Evolutionary conservation across 2,797 vertebrate genomes (phyloP), one percentile per base, ranked within the genome.

Genomic region (Xenops minutus): DNA sequence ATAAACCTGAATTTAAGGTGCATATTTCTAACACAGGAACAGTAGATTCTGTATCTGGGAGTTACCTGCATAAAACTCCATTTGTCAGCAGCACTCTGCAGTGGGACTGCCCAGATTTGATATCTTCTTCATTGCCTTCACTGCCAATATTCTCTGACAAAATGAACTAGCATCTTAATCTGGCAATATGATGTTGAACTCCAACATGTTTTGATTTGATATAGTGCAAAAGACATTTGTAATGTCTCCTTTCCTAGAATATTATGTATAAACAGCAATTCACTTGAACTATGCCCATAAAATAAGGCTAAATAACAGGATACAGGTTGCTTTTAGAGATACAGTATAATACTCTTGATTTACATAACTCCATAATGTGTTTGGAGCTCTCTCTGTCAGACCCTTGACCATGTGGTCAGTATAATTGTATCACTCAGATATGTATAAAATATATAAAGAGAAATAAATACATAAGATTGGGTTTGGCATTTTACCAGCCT

Each of bases 401-500:
- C 10, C 24, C 3, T 3, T 39, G 24, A 52, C 13, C 21, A 52
- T 0, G 0, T 4, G 5, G 30, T 51, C 43, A 67, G 36, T 44
- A 44, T 10, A 34, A 66, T 27, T 69, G 24, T 66, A 22, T 63
- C 80, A 83, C 37, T 32, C 74, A 89, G 43, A 67, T 58, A 85
- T 15, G 32, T 76, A 29, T 14, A 73, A 55, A 88, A 62, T 6
- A n/a, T 0, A 0, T 46, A 32, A 1, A 61, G 36, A 90, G 27
- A 86, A 86, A 75, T 29, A 72, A 81, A 74, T 15, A 27, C 52
- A 69, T 23, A 61, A 8, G 19, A 56, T 10, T 95, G 59, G 6
- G 29, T 24, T 77, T 96, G 76, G 78, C 93, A 96, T 54, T 34
- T 89, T 80, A 72, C 85, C 89, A 83, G 46, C 20, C 41, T 88